Conservation (phyloP, 37 sponge, comb jelly and placozoan species). For the Spongilla lacustris region DNA sequence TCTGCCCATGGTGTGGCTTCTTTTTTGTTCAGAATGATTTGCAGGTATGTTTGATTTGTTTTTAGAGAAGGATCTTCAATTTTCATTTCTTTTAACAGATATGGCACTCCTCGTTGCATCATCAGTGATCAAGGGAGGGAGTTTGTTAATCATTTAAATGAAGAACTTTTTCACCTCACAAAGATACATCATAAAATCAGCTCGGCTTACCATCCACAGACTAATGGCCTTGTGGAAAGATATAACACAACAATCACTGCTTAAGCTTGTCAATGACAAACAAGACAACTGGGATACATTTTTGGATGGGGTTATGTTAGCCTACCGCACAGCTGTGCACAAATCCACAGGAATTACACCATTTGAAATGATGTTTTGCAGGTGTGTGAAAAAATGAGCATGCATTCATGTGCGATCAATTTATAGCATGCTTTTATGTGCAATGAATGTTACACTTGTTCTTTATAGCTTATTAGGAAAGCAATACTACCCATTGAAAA, state of each 20-base stretch:
- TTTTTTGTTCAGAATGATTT: conserved; percentile 39
- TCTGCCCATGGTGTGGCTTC: conserved; percentile 32
- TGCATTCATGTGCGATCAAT: too few relatives aligned
- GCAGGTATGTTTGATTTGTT: conserved; percentile 18
- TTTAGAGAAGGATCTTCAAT: neutral
- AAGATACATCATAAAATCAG: conserved; percentile 36
- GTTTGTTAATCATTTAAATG: conserved; percentile 36
- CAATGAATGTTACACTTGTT: too few relatives aligned
- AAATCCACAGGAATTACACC: conserved; percentile 12
- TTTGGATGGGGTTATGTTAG: conserved; percentile 3
- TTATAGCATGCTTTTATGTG: too few relatives aligned
- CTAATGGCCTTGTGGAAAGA: conserved; percentile 36
- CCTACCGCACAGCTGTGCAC: conserved; percentile 18
- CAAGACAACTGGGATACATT: conserved; percentile 14
- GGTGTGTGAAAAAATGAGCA: too few relatives aligned
- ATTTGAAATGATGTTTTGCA: conserved; percentile 13
- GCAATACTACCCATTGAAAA: too few relatives aligned
- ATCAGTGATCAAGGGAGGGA: conserved; percentile 41
- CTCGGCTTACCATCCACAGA: conserved; percentile 45
- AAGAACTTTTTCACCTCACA: conserved; percentile 23
- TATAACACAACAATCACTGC: conserved; percentile 28
- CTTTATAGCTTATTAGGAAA: too few relatives aligned
- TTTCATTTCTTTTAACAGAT: conserved; percentile 5
- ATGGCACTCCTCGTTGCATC: conserved; percentile 12
- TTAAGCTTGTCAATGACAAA: conserved; percentile 13